phyloP scores from a whole-genome alignment of 1,140 invertebrate species.

The Pinna nobilis region DNA sequence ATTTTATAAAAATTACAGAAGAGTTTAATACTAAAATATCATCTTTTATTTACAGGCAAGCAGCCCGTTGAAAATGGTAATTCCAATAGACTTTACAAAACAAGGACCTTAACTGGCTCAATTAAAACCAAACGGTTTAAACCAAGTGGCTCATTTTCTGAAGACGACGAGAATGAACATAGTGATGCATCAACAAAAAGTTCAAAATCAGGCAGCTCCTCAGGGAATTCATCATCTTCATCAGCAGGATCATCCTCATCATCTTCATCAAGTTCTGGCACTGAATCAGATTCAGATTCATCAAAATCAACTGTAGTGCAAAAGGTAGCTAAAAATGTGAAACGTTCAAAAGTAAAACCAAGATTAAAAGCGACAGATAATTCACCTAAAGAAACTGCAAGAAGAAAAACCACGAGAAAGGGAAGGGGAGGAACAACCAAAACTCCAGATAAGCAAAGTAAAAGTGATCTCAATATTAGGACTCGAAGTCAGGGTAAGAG shows the following conservation, averaged over 20 bases:
- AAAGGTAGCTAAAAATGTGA: conserved; percentile 9
- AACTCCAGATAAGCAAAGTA: conserved; percentile 16
- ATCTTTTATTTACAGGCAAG: conserved; percentile 41
- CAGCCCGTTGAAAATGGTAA: conserved; percentile 45
- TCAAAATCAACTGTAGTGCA: background rate
- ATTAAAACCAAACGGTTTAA: conserved; percentile 50
- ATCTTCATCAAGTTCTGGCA: conserved; percentile 31
- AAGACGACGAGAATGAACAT: conserved; percentile 13
- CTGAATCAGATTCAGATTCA: conserved; percentile 24
- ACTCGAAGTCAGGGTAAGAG: conserved; percentile 71
- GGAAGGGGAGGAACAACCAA: conserved; percentile 9
- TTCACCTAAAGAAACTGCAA: background rate
- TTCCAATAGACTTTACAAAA: conserved; percentile 43
- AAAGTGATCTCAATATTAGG: conserved; percentile 6
- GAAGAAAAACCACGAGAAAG: background rate
- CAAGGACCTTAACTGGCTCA: conserved; percentile 52
- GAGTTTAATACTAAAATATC: too few species aligned
- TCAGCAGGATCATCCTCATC: conserved; percentile 22
- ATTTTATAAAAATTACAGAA: too few species aligned
- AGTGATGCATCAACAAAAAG: conserved; percentile 2
- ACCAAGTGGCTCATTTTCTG: conserved; percentile 48
- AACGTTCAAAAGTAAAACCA: conserved; percentile 10
- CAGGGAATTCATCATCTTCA: conserved; percentile 27
- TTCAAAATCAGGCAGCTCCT: conserved; percentile 18
- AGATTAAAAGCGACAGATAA: background rate